These are phyloP conservation scores for Standfussiana lucernea DNA, from an alignment of 2,888 invertebrate genomes.

Conservation along the genomic window DNA sequence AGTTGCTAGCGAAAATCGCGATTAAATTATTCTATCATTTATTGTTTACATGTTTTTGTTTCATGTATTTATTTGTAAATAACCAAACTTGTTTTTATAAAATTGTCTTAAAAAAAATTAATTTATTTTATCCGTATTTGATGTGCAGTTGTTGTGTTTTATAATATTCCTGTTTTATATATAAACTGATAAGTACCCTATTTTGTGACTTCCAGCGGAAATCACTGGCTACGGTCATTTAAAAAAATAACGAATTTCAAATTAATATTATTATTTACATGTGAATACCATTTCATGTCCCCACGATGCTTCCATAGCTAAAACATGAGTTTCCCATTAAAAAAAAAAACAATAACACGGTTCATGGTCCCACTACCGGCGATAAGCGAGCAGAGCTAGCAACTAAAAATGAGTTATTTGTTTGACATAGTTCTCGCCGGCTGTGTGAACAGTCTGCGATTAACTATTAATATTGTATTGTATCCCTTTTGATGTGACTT, in stretches of 20 bases:
- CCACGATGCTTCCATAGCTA: slow-evolving; percentile 1
- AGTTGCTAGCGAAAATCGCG: slow-evolving; percentile 1
- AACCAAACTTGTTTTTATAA: slow-evolving; percentile 8
- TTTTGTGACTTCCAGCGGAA: slow-evolving; percentile 3
- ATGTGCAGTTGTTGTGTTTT: slow-evolving; percentile 15
- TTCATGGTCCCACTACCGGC: background rate
- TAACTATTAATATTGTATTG: background rate
- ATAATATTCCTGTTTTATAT: background rate
- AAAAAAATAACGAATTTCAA: slow-evolving; percentile 12
- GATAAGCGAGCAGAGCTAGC: background rate
- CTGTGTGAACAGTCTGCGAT: background rate
- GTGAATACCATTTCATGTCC: background rate
- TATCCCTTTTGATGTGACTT: background rate
- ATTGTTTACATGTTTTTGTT: slow-evolving; percentile 10
- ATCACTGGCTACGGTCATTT: slow-evolving; percentile 1
- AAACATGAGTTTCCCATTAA: slow-evolving; percentile 22
- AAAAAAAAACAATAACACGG: slow-evolving; percentile 12
- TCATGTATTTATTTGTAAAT: slow-evolving; percentile 40
- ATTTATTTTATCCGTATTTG: slow-evolving; percentile 21
- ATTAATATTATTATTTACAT: background rate
- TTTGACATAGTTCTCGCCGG: background rate
- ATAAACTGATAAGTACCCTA: slow-evolving; percentile 4
- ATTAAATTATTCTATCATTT: background rate
- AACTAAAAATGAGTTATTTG: background rate
- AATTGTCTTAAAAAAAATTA: background rate